Conservation (phyloP, 2,797 vertebrate genomes). For the Acridotheres tristis region DNA sequence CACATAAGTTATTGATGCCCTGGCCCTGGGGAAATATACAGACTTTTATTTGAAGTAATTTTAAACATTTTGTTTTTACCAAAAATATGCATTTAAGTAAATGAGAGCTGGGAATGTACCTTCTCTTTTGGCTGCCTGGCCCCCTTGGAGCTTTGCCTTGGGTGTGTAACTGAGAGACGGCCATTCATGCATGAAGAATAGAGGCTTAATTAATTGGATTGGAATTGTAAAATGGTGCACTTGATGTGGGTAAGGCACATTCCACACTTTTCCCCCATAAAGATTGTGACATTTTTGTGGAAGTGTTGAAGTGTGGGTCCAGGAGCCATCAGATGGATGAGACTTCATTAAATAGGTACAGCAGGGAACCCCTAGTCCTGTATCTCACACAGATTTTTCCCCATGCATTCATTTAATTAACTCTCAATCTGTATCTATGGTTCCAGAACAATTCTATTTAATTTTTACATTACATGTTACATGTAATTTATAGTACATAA, state of each 20-base stretch:
- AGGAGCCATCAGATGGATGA: slow-evolving; percentile 68
- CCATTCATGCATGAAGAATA: slow-evolving; percentile 68
- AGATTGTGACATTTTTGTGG: slow-evolving; percentile 74
- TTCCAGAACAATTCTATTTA: slow-evolving; percentile 70
- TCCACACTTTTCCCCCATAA: slow-evolving; percentile 62
- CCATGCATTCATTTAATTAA: slow-evolving; percentile 63
- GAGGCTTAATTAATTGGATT: slow-evolving; percentile 73
- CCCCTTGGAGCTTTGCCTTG: slow-evolving; percentile 63
- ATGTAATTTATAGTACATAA: slow-evolving; percentile 71
- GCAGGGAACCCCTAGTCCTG: slow-evolving; percentile 55
- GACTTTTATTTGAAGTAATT: not conserved
- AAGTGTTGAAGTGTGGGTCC: slow-evolving; percentile 68
- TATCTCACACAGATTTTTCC: slow-evolving; percentile 33
- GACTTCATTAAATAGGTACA: slow-evolving; percentile 74
- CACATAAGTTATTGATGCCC: slow-evolving; percentile 26
- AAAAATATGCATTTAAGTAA: slow-evolving; percentile 48
- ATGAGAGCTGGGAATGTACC: slow-evolving; percentile 20
- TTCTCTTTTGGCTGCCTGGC: slow-evolving; percentile 21
- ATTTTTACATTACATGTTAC: slow-evolving; percentile 70
- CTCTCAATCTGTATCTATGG: slow-evolving; percentile 39
- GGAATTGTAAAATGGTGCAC: slow-evolving; percentile 72
- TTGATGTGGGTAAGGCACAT: slow-evolving; percentile 70
- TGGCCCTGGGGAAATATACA: slow-evolving; percentile 44
- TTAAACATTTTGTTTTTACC: slow-evolving; percentile 32
- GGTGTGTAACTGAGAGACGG: slow-evolving; percentile 61